These are phyloP conservation scores for Xestia sexstrigata DNA, from an alignment of 2,888 invertebrate species.

Conservation along the genomic window DNA sequence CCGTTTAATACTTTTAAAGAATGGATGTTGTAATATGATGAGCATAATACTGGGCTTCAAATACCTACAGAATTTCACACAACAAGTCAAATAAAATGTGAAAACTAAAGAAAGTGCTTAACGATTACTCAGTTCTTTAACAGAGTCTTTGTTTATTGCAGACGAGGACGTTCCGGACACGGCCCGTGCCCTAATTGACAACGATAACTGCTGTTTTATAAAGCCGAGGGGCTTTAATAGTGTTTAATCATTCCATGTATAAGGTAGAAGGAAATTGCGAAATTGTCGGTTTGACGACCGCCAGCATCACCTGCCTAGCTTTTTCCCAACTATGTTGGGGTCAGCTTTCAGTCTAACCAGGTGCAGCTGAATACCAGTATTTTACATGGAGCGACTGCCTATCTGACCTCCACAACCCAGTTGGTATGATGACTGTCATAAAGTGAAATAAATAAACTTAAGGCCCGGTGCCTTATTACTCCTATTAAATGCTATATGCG, in stretches of 20 bases:
- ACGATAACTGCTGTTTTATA: background rate
- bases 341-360: no score
- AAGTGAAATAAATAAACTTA: no score
- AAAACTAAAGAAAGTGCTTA: constrained; percentile 32
- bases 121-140: constrained; percentile 11
- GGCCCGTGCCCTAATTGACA: background rate
- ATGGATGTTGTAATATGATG: background rate
- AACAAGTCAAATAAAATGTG: constrained; percentile 9
- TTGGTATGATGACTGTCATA: no score
- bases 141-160: background rate
- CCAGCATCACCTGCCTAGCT: no score
- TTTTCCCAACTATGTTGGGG: no score
- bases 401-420: no score
- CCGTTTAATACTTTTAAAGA: background rate
- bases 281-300: no score
- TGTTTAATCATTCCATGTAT: background rate
- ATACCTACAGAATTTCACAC: constrained; percentile 16
- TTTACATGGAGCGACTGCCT: no score
- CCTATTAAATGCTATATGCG: no score
- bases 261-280: no score
- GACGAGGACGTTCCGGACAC: constrained; percentile 3
- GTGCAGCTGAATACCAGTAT: no score
- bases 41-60: background rate
- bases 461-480: no score
- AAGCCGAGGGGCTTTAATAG: background rate